A percentile compares a stretch with the other conserved stretches of the same genome.
Conservation (phyloP, 2,113 vertebrate species). For the Cochlearius cochlearius region DNA sequence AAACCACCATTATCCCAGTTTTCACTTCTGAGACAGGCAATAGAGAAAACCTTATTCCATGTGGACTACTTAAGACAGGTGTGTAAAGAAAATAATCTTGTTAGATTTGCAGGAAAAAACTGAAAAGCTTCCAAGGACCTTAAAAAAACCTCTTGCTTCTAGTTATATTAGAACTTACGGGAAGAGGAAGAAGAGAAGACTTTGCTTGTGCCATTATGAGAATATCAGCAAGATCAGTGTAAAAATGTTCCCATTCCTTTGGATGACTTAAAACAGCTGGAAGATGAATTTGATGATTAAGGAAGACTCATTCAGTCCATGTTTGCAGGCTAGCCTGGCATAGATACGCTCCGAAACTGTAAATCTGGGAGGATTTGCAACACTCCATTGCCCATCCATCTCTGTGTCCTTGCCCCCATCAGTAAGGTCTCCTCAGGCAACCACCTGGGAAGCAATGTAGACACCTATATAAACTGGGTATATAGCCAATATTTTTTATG, state of each 20-base stretch:
- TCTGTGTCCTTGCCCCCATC: not conserved
- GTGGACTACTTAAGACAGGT: not conserved
- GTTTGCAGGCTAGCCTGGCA: not conserved
- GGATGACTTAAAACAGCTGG: not conserved
- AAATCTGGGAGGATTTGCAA: constrained; percentile 1
- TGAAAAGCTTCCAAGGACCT: not conserved
- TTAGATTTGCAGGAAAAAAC: not conserved
- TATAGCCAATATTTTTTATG: not conserved
- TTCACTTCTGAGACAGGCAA: not conserved
- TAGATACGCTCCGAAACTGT: not conserved
- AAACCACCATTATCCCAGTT: not conserved
- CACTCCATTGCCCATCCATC: not conserved
- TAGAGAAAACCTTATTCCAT: not conserved
- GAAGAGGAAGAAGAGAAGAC: not conserved
- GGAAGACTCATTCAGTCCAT: not conserved
- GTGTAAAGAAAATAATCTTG: not conserved
- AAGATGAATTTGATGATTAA: not conserved
- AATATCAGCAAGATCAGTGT: not conserved
- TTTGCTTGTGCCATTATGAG: not conserved
- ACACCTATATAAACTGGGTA: not conserved
- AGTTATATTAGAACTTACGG: not conserved
- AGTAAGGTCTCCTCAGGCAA: not conserved
- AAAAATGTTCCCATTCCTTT: not conserved
- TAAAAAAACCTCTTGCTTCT: not conserved
- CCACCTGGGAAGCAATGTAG: not conserved